Conservation (phyloP, 2,113 vertebrate genomes). For the Notarius lentiginosus region DNA sequence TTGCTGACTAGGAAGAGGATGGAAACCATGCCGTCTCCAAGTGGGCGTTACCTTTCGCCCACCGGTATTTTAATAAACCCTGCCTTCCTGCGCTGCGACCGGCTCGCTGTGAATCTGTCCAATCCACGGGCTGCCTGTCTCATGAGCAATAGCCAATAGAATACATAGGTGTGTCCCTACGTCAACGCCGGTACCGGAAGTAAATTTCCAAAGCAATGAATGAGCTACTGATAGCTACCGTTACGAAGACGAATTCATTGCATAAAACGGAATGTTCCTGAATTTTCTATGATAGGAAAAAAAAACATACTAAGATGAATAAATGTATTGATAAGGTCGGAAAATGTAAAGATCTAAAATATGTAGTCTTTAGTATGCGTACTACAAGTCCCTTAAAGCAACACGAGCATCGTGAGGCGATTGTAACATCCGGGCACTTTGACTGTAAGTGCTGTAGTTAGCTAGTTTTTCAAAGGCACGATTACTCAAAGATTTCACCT, state of each 20-base stretch:
- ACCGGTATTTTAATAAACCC: conserved; percentile 31
- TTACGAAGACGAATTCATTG: background rate
- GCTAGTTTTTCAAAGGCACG: background rate
- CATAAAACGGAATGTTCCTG: no score
- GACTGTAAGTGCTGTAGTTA: background rate
- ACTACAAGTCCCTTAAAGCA: background rate
- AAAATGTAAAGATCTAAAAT: background rate
- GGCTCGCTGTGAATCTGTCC: background rate
- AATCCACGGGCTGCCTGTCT: background rate
- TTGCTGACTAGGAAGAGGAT: conserved; percentile 35
- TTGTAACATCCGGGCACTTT: background rate
- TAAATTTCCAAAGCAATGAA: background rate
- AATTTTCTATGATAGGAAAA: background rate
- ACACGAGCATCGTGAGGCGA: background rate
- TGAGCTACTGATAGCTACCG: background rate
- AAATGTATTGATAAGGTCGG: no score
- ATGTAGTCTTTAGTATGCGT: background rate
- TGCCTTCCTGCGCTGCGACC: conserved; percentile 8
- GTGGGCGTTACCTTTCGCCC: conserved; percentile 22
- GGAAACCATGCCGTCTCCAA: conserved; percentile 37
- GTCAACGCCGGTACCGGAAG: conserved; percentile 11
- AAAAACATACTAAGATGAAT: no score
- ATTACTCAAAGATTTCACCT: background rate
- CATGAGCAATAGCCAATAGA: background rate
- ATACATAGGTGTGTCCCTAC: conserved; percentile 17